Evolutionary conservation across 1,140 invertebrate genomes (phyloP).

Genomic region (Stegodyphus mimosarum): DNA sequence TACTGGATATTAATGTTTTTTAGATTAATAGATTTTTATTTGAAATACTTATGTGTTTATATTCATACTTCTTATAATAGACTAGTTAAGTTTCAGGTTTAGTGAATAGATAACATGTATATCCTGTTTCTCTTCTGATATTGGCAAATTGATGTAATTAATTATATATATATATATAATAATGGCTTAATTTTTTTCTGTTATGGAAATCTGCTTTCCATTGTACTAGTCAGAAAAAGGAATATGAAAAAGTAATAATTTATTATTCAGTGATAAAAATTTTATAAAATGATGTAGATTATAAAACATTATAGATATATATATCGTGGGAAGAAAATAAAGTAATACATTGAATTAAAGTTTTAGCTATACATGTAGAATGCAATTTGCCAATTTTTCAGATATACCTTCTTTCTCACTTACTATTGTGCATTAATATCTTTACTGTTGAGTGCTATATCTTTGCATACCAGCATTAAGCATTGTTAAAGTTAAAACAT

Average conservation of each 20-base stretch:
- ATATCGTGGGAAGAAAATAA: neutral
- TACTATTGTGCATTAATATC: neutral
- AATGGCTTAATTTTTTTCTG: no score
- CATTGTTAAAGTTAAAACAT: neutral
- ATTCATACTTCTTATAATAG: no score
- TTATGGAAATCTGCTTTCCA: no score
- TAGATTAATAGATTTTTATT: no score
- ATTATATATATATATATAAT: no score
- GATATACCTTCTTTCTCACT: neutral
- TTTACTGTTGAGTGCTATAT: neutral
- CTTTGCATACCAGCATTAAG: slow-evolving; percentile 8
- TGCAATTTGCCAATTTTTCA: neutral
- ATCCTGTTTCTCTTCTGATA: no score
- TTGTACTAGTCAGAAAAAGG: no score
- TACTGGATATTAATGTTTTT: no score
- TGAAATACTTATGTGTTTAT: no score
- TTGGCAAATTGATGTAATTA: no score
- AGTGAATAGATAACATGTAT: no score
- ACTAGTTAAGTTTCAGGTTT: no score
- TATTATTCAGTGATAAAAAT: neutral
- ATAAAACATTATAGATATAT: neutral
- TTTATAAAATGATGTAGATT: neutral
- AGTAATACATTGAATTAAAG: neutral
- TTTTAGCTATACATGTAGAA: neutral
- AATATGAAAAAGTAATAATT: neutral